Percentiles rank a stretch among this genome's conserved stretches.
Evolutionary conservation across 2,888 invertebrate genomes (phyloP).

Genomic region (Entomobrya proxima): DNA sequence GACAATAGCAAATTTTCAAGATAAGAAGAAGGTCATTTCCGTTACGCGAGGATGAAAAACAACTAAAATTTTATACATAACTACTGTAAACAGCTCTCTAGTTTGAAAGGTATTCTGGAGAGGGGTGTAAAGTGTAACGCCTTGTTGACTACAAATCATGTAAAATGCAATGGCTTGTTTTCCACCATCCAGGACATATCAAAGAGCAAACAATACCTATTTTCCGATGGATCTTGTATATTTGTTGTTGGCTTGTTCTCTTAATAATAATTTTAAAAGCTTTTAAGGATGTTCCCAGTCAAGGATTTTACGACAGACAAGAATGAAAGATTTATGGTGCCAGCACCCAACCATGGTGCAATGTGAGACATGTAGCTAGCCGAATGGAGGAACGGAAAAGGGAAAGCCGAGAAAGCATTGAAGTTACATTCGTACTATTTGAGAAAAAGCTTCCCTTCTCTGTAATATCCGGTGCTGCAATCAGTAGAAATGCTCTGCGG

Average conservation of each 20-base stretch:
- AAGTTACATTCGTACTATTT: not conserved
- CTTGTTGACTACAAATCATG: no score
- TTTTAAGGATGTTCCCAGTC: conserved; percentile 19
- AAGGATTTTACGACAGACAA: conserved; percentile 39
- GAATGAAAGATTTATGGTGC: conserved; percentile 35
- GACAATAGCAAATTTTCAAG: not conserved
- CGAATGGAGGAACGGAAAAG: not conserved
- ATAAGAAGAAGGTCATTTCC: conserved; percentile 38
- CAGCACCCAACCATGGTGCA: not conserved
- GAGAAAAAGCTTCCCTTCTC: not conserved
- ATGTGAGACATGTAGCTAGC: conserved; percentile 29
- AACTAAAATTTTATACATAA: not conserved
- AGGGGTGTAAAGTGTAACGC: no score
- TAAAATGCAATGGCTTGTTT: no score
- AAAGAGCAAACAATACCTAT: no score
- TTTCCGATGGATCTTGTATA: no score
- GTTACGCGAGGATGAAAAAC: conserved; percentile 21
- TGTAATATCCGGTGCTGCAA: conserved; percentile 42
- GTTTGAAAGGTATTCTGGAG: not conserved
- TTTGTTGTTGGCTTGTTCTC: not conserved
- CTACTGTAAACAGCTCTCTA: no score
- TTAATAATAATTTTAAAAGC: conserved; percentile 47
- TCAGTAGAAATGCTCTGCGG: not conserved
- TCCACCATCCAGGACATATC: no score
- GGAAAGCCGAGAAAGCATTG: not conserved